These are phyloP conservation scores for Tadarida brasiliensis DNA, from an alignment of 2,797 vertebrate genomes.

Conservation along the genomic window DNA sequence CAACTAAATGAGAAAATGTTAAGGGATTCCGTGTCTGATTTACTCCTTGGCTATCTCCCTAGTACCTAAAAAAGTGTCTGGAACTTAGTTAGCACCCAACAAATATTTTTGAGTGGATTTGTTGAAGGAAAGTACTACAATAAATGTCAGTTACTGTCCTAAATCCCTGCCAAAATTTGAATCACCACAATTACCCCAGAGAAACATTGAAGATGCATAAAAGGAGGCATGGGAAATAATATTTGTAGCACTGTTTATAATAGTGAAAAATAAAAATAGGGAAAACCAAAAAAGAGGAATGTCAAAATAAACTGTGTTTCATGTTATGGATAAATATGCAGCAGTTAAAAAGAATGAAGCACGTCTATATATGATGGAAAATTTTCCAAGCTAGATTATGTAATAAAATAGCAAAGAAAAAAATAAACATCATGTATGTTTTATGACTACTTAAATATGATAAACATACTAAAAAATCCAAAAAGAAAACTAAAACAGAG, in stretches of 20 bases:
- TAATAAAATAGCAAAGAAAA: neutral
- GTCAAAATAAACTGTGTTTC: neutral
- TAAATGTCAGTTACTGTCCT: neutral
- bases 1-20: neutral
- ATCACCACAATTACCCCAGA: neutral
- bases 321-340: neutral
- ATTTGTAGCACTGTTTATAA: neutral
- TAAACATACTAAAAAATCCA: neutral
- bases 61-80: neutral
- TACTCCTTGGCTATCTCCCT: neutral
- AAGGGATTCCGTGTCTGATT: neutral
- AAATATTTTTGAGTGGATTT: conserved; percentile 12
- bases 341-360: neutral
- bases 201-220: neutral
- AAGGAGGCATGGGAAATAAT: neutral
- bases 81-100: neutral
- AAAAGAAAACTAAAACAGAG: neutral
- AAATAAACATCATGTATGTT: neutral
- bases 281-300: neutral
- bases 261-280: neutral
- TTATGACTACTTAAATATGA: neutral
- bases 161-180: neutral
- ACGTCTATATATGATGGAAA: neutral
- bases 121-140: neutral
- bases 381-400: neutral